Evolutionary conservation across 1,140 invertebrate species (phyloP).

Genomic region (Plutomurus gul): DNA sequence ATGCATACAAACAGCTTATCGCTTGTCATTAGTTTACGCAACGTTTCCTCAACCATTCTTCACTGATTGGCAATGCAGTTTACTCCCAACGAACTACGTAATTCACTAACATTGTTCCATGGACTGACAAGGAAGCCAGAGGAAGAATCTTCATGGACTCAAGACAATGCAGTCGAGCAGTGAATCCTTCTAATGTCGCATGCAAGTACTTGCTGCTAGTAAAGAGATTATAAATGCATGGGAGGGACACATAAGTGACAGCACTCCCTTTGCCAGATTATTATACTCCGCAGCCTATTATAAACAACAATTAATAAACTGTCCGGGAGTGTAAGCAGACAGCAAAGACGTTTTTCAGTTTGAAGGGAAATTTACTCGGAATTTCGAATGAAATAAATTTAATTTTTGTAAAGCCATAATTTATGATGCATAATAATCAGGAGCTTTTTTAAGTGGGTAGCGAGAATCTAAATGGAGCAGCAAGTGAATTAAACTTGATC

Average conservation of each 20-base stretch:
- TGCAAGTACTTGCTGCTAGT: not conserved
- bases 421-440: no score
- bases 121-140: not conserved
- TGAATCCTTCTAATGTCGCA: not conserved
- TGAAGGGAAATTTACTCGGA: no score
- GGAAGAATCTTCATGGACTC: not conserved
- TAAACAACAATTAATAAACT: no score
- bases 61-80: not conserved
- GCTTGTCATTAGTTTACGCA: constrained; percentile 26
- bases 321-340: no score
- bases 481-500: constrained; percentile 1
- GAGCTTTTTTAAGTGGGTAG: no score
- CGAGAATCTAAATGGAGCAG: no score
- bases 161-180: not conserved
- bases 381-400: no score
- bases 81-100: constrained; percentile 2
- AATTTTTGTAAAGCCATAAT: no score
- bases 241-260: no score
- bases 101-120: not conserved
- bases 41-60: constrained; percentile 10
- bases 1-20: constrained; percentile 2
- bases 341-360: no score
- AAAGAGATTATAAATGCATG: not conserved
- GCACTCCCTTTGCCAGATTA: no score
- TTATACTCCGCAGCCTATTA: no score